These are phyloP conservation scores for Brachycybe producta DNA, from an alignment of 2,888 invertebrate genomes.

Conservation along the genomic window DNA sequence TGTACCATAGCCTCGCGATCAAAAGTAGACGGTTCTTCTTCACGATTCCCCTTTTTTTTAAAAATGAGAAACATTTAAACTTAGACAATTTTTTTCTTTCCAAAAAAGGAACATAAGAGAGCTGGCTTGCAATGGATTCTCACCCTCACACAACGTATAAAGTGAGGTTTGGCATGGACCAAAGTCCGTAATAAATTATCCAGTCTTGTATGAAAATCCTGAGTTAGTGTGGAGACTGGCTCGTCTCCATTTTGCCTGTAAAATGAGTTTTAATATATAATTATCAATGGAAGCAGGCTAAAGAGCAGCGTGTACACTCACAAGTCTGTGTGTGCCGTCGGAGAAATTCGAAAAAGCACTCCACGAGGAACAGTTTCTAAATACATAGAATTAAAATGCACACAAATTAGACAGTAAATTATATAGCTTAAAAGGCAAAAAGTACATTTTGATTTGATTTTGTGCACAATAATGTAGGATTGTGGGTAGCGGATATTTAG, in stretches of 20 bases:
- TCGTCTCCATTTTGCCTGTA: slow-evolving; percentile 60
- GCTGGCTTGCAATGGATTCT: background rate
- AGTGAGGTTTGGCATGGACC: slow-evolving; percentile 86
- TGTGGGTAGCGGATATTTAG: too few relatives aligned
- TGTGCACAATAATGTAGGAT: background rate
- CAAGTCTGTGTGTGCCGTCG: slow-evolving; percentile 70
- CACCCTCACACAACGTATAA: slow-evolving; percentile 73
- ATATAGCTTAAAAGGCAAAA: too few relatives aligned
- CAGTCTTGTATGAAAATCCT: slow-evolving; percentile 86
- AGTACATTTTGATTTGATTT: too few relatives aligned
- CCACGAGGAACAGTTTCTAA: slow-evolving; percentile 53
- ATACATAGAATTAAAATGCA: too few relatives aligned
- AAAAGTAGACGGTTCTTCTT: slow-evolving; percentile 67
- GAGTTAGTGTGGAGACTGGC: slow-evolving; percentile 75
- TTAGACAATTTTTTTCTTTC: background rate
- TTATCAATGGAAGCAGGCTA: slow-evolving; percentile 3
- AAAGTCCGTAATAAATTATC: slow-evolving; percentile 82
- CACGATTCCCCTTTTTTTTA: slow-evolving; percentile 24
- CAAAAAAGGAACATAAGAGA: too few relatives aligned
- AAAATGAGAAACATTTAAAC: background rate
- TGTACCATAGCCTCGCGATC: slow-evolving; percentile 70
- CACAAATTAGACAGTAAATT: too few relatives aligned
- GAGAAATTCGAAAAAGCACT: slow-evolving; percentile 74
- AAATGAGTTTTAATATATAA: slow-evolving; percentile 17
- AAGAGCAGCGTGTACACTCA: slow-evolving; percentile 25